Conservation (phyloP, 2,797 vertebrate genomes). For the Chelidonichthys spinosus region DNA sequence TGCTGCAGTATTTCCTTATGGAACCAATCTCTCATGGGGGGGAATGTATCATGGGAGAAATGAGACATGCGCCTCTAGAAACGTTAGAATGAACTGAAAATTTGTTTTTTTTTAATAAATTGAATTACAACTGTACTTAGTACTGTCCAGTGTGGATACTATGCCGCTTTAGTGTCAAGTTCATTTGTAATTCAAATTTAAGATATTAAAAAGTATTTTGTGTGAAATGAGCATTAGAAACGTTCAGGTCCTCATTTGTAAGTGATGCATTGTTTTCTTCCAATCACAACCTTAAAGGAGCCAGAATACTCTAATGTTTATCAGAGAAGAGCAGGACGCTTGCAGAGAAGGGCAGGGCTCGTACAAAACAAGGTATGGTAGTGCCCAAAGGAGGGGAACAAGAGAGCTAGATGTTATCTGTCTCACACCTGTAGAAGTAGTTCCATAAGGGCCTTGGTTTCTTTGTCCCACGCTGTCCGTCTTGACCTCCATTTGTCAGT, state of each 20-base stretch:
- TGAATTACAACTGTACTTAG: conserved; percentile 5
- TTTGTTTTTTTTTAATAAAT: conserved; percentile 21
- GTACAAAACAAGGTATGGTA: conserved; percentile 87
- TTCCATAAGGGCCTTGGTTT: conserved; percentile 83
- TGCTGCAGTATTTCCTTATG: conserved; percentile 77
- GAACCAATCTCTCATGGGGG: conserved; percentile 64
- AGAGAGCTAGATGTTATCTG: conserved; percentile 72
- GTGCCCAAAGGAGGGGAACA: conserved; percentile 53
- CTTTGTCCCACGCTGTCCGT: conserved; percentile 54
- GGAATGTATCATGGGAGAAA: conserved; percentile 46
- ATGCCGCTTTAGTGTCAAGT: conserved; percentile 18
- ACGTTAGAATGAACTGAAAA: conserved; percentile 19
- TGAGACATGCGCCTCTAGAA: conserved; percentile 37
- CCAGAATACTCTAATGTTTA: conserved; percentile 91
- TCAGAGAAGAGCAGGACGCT: conserved; percentile 87
- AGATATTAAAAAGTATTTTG: conserved; percentile 33
- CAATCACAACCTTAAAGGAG: conserved; percentile 86
- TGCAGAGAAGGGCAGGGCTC: conserved; percentile 90
- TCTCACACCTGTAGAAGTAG: conserved; percentile 78
- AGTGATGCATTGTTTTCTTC: conserved; percentile 85
- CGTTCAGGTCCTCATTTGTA: conserved; percentile 57
- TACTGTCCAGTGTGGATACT: conserved; percentile 1
- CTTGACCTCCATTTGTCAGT: conserved; percentile 65
- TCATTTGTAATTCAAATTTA: conserved; percentile 12
- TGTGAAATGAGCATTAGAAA: conserved; percentile 44